Percentiles rank a stretch among this genome's conserved stretches.
These are phyloP conservation scores for Pterocles orientalis DNA, from an alignment of 2,113 vertebrate species.

Conservation along the genomic window DNA sequence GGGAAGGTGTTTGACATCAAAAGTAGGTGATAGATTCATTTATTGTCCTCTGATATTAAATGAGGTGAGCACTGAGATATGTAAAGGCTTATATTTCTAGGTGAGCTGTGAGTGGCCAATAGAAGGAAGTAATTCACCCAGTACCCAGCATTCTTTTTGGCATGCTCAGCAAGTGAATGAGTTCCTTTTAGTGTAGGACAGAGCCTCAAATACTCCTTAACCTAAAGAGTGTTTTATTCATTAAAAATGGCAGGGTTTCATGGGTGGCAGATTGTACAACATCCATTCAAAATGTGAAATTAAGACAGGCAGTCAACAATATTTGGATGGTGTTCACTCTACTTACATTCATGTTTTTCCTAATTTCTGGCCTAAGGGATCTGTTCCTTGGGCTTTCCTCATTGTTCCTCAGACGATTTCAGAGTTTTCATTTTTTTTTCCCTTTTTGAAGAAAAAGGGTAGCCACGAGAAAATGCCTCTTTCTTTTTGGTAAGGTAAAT, in stretches of 20 bases:
- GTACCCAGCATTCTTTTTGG: not conserved
- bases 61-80: not conserved
- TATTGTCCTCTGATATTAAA: conserved; percentile 23
- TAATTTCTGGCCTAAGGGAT: not conserved
- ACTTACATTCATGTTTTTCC: not conserved
- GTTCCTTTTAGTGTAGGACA: not conserved
- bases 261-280: accelerated
- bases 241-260: not conserved
- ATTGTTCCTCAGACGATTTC: not conserved
- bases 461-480: not conserved
- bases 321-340: not conserved
- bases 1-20: not conserved
- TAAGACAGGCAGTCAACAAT: not conserved
- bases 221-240: not conserved
- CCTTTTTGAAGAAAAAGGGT: not conserved
- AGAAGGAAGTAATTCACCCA: not conserved
- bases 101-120: not conserved
- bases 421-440: not conserved
- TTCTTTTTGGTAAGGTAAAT: not conserved
- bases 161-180: not conserved
- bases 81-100: not conserved
- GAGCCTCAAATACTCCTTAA: not conserved
- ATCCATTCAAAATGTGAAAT: not conserved
- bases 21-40: conserved; percentile 4
- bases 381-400: not conserved